phyloP scores from a whole-genome alignment of 1,140 invertebrate genomes.

The Ceratoteleas bidentatus region DNA sequence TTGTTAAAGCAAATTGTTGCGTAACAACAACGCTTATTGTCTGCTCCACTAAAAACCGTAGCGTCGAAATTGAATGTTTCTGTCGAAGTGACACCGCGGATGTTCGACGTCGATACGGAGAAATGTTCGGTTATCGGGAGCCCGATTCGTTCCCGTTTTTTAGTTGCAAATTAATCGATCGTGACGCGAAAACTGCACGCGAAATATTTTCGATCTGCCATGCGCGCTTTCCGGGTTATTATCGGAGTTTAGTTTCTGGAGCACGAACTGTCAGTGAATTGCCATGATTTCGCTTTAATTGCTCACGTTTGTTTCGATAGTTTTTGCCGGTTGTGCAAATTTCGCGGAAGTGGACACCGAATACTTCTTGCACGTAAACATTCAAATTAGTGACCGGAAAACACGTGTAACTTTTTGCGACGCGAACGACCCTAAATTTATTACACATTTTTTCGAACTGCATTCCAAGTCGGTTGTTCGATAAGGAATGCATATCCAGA shows the following conservation, averaged over 20 bases:
- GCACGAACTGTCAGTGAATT: conserved; percentile 43
- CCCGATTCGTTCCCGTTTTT: conserved; percentile 12
- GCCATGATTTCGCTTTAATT: conserved; percentile 41
- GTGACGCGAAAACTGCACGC: no score
- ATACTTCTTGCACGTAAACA: background rate
- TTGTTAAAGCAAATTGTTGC: no score
- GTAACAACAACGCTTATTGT: no score
- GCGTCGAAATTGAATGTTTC: no score
- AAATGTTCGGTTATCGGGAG: no score
- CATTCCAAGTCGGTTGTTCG: background rate
- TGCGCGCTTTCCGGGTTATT: conserved; percentile 69
- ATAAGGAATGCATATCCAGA: background rate
- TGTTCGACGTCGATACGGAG: no score
- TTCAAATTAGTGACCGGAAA: no score
- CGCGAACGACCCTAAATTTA: no score
- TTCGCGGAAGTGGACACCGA: background rate
- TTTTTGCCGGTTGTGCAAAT: conserved; percentile 22
- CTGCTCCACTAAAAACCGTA: no score
- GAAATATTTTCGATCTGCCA: conserved; percentile 12
- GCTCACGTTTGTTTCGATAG: conserved; percentile 17
- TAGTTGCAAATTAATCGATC: conserved; percentile 9
- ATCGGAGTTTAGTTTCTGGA: conserved; percentile 70
- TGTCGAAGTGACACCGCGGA: no score
- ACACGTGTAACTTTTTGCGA: no score
- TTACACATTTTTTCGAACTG: no score